Evolutionary conservation across 2,797 vertebrate species (phyloP).

Genomic region (Phoxinus dragarum): DNA sequence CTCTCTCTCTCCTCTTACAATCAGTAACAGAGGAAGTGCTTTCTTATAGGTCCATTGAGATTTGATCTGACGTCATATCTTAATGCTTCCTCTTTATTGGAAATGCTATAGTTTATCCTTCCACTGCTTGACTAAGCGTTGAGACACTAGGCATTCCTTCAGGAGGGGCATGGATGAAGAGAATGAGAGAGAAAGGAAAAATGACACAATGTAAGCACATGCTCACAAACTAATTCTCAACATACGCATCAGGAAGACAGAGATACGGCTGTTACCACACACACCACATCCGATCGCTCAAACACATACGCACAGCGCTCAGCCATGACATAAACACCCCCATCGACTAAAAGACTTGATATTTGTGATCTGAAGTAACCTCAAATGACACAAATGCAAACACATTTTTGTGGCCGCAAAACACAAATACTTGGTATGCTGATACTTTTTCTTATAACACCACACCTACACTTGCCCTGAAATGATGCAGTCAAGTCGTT

Average conservation of each 20-base stretch:
- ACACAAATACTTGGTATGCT: conserved; percentile 4
- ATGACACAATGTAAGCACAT: conserved; percentile 35
- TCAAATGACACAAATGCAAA: conserved; percentile 20
- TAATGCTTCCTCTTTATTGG: conserved; percentile 48
- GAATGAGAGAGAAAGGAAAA: neutral
- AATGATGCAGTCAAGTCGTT: conserved; percentile 18
- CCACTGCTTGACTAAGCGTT: conserved; percentile 22
- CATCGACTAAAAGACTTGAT: conserved; percentile 10
- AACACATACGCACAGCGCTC: neutral
- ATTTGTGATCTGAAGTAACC: conserved; percentile 5
- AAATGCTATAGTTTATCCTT: conserved; percentile 31
- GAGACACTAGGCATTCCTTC: neutral
- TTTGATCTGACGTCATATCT: conserved; percentile 45
- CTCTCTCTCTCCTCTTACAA: conserved; percentile 13
- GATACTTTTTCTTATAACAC: conserved; percentile 15
- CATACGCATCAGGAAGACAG: conserved; percentile 21
- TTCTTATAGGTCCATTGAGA: conserved; percentile 39
- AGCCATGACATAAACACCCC: conserved; percentile 7
- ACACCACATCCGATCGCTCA: conserved; percentile 43
- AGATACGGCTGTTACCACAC: conserved; percentile 49
- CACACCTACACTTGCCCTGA: neutral
- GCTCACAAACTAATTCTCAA: neutral
- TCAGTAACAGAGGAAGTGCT: conserved; percentile 34
- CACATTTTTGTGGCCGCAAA: conserved; percentile 38
- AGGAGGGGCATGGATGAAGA: neutral